phyloP scores from a whole-genome alignment of 2,888 invertebrate genomes.

The Gymnocheta viridis region DNA sequence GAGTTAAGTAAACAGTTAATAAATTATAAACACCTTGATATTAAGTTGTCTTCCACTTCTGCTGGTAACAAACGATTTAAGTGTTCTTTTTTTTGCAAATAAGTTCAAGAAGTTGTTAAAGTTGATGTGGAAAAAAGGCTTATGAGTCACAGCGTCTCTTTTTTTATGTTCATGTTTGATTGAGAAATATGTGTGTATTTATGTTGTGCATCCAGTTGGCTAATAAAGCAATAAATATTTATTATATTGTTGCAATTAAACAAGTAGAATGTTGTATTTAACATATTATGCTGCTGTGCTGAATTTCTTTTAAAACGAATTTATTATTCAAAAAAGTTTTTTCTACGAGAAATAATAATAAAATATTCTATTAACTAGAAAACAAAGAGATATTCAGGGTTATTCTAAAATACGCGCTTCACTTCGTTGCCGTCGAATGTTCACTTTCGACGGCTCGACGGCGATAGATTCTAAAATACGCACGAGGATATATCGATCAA shows the following conservation, averaged over 20 bases:
- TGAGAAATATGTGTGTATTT: too few species aligned
- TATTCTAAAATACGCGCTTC: too few species aligned
- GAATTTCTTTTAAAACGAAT: not conserved
- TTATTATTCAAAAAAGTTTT: too few species aligned
- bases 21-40: conserved; percentile 37
- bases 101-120: conserved; percentile 12
- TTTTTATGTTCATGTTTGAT: conserved; percentile 4
- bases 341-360: too few species aligned
- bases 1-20: conserved; percentile 27
- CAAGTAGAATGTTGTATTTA: not conserved
- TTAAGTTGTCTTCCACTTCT: conserved; percentile 57
- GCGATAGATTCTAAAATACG: too few species aligned
- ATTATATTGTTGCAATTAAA: not conserved
- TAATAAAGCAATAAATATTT: conserved; percentile 5
- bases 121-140: not conserved
- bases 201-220: not conserved
- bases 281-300: not conserved
- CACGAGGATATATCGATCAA: too few species aligned
- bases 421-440: too few species aligned
- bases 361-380: too few species aligned
- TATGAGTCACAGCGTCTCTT: not conserved
- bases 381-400: too few species aligned
- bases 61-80: not conserved
- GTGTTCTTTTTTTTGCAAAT: not conserved
- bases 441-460: too few species aligned